Conservation (phyloP, 2,113 vertebrate species). For the Coracopsis vasa region DNA sequence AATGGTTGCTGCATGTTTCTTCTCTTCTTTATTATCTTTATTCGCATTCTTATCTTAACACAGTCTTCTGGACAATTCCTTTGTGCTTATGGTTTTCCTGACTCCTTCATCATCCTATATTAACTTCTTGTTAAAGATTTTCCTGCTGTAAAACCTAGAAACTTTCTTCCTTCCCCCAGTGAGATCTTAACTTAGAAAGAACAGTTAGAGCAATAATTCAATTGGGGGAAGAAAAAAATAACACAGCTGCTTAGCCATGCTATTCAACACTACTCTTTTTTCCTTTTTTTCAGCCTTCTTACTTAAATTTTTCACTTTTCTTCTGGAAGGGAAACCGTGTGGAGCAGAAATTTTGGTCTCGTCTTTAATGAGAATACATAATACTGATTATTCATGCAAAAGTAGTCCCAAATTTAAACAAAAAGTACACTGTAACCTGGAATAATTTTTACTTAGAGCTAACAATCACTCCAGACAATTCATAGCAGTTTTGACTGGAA, state of each 20-base stretch:
- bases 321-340: not conserved
- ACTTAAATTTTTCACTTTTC: not conserved
- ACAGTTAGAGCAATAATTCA: slow-evolving; percentile 45
- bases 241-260: not conserved
- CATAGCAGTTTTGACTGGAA: not conserved
- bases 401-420: not conserved
- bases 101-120: slow-evolving; percentile 6
- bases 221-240: slow-evolving; percentile 13
- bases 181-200: slow-evolving; percentile 49
- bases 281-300: not conserved
- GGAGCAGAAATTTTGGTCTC: not conserved
- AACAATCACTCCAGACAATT: not conserved
- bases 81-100: not conserved
- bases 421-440: not conserved
- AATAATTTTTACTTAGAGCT: not conserved
- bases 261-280: not conserved
- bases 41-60: not conserved
- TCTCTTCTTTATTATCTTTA: not conserved
- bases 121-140: slow-evolving; percentile 40
- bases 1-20: not conserved
- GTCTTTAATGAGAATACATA: not conserved
- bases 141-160: slow-evolving; percentile 43
- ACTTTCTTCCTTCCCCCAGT: slow-evolving; percentile 22
- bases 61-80: not conserved
- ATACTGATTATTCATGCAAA: not conserved